Evolutionary conservation across 2,888 invertebrate species (phyloP), one percentile per base, ranked within the genome.

Genomic region (Chalcis sispes): DNA sequence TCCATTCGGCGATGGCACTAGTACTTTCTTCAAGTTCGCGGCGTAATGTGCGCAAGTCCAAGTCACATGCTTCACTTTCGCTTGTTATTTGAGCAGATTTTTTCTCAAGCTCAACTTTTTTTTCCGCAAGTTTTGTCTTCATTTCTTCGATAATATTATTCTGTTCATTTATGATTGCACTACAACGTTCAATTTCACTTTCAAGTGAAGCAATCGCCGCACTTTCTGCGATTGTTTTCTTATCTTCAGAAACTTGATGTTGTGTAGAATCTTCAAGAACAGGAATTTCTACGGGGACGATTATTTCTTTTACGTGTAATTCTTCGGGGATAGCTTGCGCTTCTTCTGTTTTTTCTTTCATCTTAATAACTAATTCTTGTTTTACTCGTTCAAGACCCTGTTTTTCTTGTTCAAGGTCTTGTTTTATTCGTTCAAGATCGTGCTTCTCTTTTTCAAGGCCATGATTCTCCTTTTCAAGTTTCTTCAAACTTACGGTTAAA

Each of bases 111-210:
- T 87, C 85, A 20, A 80, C 80, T 40, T 89, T 85, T 56, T 84
- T 85, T 1, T 82, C 91, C 66, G 90, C 87, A 77, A 94, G 87
- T 78, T 89, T 90, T 54, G 90, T 90, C 77, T 92, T 92, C 79
- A 94, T 86, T 32, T 91, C 89, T 54, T 90, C 89, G 3, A 91
- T 86, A 78, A 90, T 87, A 10, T 85, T 85, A 80, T 92, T 93
- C 80, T 94, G 91, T 75, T 92, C 91, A 75, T 91, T 91, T 64
- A 93, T 92, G 0, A 92, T 91, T 80, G 91, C 91, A 13, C 86
- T 87, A 77, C 88, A 93, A 89, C 86, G 91, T 52, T 84, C 82
- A 32, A 89, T 81, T 66, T 88, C 85, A 4, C 66, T 80, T 72
- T 87, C 85, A 40, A 89, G 81, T 2, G 81, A 74, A 20, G 77